These are phyloP conservation scores for Oligia fasciuncula DNA, from an alignment of 2,888 invertebrate genomes.

Conservation along the genomic window DNA sequence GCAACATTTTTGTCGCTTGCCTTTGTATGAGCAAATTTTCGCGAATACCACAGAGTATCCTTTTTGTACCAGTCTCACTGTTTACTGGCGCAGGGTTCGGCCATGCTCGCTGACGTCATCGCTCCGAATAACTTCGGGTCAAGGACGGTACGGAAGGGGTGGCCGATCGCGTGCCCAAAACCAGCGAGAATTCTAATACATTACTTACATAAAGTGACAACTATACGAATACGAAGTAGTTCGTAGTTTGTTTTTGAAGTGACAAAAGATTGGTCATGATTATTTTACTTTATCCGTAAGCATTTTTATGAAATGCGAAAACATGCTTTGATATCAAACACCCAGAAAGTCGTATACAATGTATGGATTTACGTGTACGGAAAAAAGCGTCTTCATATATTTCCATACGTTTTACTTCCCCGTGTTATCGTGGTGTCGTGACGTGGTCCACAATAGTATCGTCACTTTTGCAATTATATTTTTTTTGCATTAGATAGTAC, in stretches of 20 bases:
- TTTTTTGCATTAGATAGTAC: background rate
- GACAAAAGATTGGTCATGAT: constrained; percentile 13
- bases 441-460: background rate
- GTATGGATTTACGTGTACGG: background rate
- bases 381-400: background rate
- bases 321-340: too few relatives aligned
- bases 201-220: constrained; percentile 56
- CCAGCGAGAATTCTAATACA: constrained; percentile 65
- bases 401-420: background rate
- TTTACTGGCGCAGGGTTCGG: constrained; percentile 51
- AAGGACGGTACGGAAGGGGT: constrained; percentile 67
- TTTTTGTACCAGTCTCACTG: constrained; percentile 36
- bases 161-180: constrained; percentile 65
- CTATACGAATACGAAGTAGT: constrained; percentile 18
- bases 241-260: constrained; percentile 30
- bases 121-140: constrained; percentile 67
- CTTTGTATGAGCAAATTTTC: background rate
- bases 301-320: background rate
- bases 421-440: background rate
- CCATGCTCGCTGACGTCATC: constrained; percentile 63
- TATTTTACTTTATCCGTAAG: background rate
- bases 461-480: background rate
- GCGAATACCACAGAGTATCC: background rate
- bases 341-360: background rate
- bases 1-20: background rate